Percentiles rank a stretch among this genome's conserved stretches.
Conservation (phyloP, 2,113 vertebrate species). For the Holacanthus passer region DNA sequence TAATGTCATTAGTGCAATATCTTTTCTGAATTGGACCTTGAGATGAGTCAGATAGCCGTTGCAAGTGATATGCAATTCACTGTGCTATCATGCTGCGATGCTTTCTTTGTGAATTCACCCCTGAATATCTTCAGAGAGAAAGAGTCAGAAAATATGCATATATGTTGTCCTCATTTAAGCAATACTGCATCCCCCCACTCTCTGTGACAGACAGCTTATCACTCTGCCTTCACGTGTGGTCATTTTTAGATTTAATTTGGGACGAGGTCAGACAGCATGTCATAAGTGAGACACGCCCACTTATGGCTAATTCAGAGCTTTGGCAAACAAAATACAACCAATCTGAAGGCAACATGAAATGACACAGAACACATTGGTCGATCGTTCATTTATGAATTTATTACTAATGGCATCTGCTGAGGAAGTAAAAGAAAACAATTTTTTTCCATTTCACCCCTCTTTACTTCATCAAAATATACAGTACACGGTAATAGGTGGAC, state of each 20-base stretch:
- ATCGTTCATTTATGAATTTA: too few species aligned
- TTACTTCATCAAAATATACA: too few species aligned
- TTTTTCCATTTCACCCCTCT: too few species aligned
- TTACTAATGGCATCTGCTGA: too few species aligned
- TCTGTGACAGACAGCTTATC: background rate
- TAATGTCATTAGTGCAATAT: too few species aligned
- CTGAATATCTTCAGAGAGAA: background rate
- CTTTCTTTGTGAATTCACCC: too few species aligned
- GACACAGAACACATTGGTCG: background rate
- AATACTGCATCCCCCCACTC: background rate
- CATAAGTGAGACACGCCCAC: background rate
- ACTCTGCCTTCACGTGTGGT: background rate
- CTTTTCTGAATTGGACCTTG: too few species aligned
- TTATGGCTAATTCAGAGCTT: background rate
- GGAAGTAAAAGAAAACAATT: too few species aligned
- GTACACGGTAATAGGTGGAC: too few species aligned
- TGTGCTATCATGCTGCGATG: too few species aligned
- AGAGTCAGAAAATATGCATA: background rate
- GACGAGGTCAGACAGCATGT: background rate
- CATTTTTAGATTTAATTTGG: background rate
- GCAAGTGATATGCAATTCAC: too few species aligned
- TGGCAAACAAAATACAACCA: background rate
- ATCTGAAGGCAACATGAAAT: background rate
- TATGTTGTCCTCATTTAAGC: background rate
- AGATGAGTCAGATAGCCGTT: too few species aligned